Base-by-base conservation (phyloP, 1,140 invertebrate genomes). In the Hylyphantes graminicola region DNA sequence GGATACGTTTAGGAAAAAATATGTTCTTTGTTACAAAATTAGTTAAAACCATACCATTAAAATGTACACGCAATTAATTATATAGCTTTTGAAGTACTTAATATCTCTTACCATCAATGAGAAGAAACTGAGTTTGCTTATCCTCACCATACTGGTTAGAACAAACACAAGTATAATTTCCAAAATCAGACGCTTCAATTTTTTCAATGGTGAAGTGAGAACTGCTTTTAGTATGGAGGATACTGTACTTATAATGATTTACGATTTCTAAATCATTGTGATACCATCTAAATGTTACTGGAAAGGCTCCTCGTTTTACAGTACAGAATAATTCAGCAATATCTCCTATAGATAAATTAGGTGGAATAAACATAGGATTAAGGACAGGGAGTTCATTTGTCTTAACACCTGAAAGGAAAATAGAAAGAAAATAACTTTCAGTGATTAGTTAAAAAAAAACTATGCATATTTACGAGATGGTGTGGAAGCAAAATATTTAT, bases 101-200 rank as follows among this genome's bases (percentile, higher is more conserved):
- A 11, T 15, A 19, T 67, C 21, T 7, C 54, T 59, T 77, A 87
- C 87, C 86, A 77, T 87, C 79, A 19, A 87, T 67, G 12, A 51
- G 4, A 10, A 89, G 82, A 6, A 63, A 55, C 10, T 86, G 82
- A 17, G 86, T 86, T 68, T 87, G 67, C 53, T 74, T 86, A 55
- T 86, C 86, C 12, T 84, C 59, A 9, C 87, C 88, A 11, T 81
- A 86, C 7, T 70, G 53, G 75, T 88, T 88, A 10, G 63, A 68
- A 48, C 86, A 87, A 19, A 80, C 54, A 77, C 88, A 89, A 1
- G 88, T 88, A 77, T 88, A 89, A 59, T 86, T 85, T 5, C 87
- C 88, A 35, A 86, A 72, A 82, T 89, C 76, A 7, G 17, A 11
- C 17, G 79, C 53, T 55, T 15, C 7, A n/a, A 86, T 63, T 65